Conservation (phyloP, 1,140 invertebrate genomes). For the Drosophila cardini region DNA sequence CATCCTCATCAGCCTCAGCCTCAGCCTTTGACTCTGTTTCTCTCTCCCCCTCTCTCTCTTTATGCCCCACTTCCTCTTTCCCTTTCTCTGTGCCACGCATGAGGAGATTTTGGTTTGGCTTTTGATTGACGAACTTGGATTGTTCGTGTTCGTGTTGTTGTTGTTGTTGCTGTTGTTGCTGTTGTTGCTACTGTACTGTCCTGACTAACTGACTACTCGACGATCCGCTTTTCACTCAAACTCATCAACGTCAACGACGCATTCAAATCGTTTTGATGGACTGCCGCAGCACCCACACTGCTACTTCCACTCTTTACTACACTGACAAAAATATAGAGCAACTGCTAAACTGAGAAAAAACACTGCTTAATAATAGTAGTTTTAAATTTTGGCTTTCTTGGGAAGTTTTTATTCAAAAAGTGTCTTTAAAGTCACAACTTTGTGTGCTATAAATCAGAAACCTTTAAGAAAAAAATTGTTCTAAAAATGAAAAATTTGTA, state of each 20-base stretch:
- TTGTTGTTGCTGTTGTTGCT: conserved; percentile 33
- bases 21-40: conserved; percentile 57
- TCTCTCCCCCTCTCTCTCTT: conserved; percentile 31
- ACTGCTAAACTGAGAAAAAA: too few species aligned
- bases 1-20: conserved; percentile 69
- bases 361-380: too few species aligned
- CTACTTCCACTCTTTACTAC: neutral
- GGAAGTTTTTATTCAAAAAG: too few species aligned
- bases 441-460: too few species aligned
- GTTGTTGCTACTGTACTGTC: conserved; percentile 25
- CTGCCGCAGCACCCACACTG: conserved; percentile 40
- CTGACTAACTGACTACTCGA: conserved; percentile 47
- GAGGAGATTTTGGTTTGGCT: conserved; percentile 81
- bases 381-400: too few species aligned
- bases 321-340: too few species aligned
- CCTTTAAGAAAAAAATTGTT: too few species aligned
- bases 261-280: conserved; percentile 84
- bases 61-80: neutral
- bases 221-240: conserved; percentile 78
- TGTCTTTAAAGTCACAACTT: too few species aligned
- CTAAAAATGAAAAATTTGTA: too few species aligned
- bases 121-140: conserved; percentile 81
- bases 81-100: conserved; percentile 66
- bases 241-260: conserved; percentile 84
- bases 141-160: conserved; percentile 27